phyloP scores from a whole-genome alignment of 2,113 vertebrate genomes.

The Poeciliopsis turrubarensis region DNA sequence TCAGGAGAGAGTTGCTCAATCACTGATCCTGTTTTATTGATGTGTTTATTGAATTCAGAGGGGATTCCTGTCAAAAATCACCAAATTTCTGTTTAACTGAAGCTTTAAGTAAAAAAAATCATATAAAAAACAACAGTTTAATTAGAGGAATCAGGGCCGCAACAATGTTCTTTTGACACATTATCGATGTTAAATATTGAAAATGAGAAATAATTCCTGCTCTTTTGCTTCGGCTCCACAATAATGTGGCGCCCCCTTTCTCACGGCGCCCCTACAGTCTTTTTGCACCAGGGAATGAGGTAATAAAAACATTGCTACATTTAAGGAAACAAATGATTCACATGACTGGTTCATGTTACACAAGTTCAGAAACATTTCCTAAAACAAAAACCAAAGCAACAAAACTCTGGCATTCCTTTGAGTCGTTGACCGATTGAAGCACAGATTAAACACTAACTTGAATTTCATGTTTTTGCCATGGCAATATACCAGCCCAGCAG shows the following conservation, averaged over 20 bases:
- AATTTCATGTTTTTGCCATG: background rate
- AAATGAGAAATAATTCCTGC: too few relatives aligned
- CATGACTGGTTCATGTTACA: background rate
- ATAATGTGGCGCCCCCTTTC: too few relatives aligned
- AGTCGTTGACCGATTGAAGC: background rate
- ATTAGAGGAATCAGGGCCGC: too few relatives aligned
- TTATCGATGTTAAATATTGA: too few relatives aligned
- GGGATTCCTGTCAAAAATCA: background rate
- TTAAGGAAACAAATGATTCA: conserved; percentile 10
- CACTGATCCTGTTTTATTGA: background rate
- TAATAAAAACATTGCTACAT: background rate
- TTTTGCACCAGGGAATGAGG: too few relatives aligned
- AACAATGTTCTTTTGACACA: too few relatives aligned
- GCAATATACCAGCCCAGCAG: background rate
- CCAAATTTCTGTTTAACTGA: conserved; percentile 53
- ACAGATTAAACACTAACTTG: conserved; percentile 11
- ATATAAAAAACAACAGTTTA: background rate
- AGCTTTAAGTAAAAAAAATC: background rate
- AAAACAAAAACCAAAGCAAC: background rate
- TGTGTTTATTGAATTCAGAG: background rate
- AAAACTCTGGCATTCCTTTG: fast-evolving
- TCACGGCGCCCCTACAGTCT: too few relatives aligned
- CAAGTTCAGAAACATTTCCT: background rate
- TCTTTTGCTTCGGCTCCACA: too few relatives aligned
- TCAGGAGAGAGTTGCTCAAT: background rate